phyloP scores from a whole-genome alignment of 2,113 vertebrate genomes.

The Mus spicilegus region DNA sequence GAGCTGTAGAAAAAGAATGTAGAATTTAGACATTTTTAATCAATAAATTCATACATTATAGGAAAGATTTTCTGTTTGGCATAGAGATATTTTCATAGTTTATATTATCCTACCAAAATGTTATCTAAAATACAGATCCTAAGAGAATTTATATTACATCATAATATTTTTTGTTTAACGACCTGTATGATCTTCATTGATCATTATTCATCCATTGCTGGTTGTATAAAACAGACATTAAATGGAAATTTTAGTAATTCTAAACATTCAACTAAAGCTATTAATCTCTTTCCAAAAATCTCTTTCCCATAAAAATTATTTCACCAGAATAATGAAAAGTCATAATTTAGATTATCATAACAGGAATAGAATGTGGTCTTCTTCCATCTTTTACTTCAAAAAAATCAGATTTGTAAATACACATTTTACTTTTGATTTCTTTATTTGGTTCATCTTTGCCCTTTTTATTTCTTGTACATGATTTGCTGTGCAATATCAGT shows the following conservation, averaged over 20 bases:
- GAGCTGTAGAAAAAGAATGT: not conserved
- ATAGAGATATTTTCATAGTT: not conserved
- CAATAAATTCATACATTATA: not conserved
- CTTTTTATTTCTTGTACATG: not conserved
- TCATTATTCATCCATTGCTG: not conserved
- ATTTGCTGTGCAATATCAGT: not conserved
- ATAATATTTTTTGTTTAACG: not conserved
- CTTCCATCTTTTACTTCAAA: not conserved
- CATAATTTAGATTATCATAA: not conserved
- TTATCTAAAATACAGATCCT: not conserved
- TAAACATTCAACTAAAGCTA: not conserved
- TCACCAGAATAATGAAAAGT: constrained; percentile 6
- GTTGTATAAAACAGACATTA: not conserved
- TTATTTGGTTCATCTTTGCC: not conserved
- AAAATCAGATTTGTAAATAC: not conserved
- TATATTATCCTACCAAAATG: not conserved
- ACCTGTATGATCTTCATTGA: not conserved
- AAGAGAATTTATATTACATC: not conserved
- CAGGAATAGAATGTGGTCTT: not conserved
- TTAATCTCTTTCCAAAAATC: not conserved
- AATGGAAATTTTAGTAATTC: not conserved
- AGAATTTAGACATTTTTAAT: not conserved
- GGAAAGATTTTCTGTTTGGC: not conserved
- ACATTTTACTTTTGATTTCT: constrained; percentile 7
- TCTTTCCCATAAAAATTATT: constrained; percentile 16